A percentile compares a stretch with the other conserved stretches of the same genome.
phyloP scores from a whole-genome alignment of 2,888 invertebrate species.

The Drosophila stalkeri region DNA sequence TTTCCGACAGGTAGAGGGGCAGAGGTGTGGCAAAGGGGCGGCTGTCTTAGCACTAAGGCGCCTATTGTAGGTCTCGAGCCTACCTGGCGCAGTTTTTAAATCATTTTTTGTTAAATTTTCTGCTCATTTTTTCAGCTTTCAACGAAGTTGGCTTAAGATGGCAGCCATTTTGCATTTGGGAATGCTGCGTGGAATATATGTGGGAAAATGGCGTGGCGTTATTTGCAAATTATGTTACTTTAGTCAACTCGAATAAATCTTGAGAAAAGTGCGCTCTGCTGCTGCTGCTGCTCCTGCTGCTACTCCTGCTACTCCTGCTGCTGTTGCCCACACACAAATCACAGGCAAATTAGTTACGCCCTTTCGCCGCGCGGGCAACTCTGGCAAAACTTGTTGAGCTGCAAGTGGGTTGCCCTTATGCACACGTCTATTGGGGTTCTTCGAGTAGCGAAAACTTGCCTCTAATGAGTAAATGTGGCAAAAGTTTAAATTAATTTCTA shows the following conservation, averaged over 20 bases:
- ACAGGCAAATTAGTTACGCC: slow-evolving; percentile 68
- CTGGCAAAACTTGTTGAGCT: slow-evolving; percentile 69
- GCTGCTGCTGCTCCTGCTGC: not conserved
- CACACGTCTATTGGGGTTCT: slow-evolving; percentile 6
- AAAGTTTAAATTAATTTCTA: slow-evolving; percentile 77
- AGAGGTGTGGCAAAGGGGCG: not conserved
- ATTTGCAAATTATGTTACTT: slow-evolving; percentile 76
- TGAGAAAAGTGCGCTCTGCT: slow-evolving; percentile 32
- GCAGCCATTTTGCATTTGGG: slow-evolving; percentile 55
- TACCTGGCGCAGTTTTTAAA: slow-evolving; percentile 65
- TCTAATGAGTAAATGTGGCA: slow-evolving; percentile 78
- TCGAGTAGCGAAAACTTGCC: slow-evolving; percentile 56
- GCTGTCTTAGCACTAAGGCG: slow-evolving; percentile 5
- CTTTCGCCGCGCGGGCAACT: slow-evolving; percentile 20
- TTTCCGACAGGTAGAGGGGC: slow-evolving; percentile 21
- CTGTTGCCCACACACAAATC: slow-evolving; percentile 61
- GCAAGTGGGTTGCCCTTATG: slow-evolving; percentile 56
- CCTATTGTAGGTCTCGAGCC: slow-evolving; percentile 35
- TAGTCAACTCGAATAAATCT: slow-evolving; percentile 74
- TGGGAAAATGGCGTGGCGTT: slow-evolving; percentile 39
- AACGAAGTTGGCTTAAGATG: slow-evolving; percentile 24
- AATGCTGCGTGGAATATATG: slow-evolving; percentile 9
- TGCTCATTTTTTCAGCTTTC: slow-evolving; percentile 9
- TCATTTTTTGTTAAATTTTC: slow-evolving; percentile 50
- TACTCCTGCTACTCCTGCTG: slow-evolving; percentile 8